Evolutionary conservation across 2,797 vertebrate genomes (phyloP).

Genomic region (Lophius americanus): DNA sequence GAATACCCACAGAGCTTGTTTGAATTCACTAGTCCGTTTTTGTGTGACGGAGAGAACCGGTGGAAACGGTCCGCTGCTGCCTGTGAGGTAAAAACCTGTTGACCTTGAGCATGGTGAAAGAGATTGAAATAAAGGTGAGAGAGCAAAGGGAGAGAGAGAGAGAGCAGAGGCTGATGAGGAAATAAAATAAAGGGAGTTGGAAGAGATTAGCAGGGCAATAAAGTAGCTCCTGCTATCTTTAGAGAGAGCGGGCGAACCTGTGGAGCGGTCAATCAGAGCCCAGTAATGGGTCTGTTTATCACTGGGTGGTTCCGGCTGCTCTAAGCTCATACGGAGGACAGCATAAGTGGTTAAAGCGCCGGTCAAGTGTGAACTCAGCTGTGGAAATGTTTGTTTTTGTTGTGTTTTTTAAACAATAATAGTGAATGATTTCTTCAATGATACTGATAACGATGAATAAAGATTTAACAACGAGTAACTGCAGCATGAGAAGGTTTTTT

Average conservation of each 20-base stretch:
- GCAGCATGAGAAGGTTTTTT: slow-evolving; percentile 5
- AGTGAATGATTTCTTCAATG: slow-evolving; percentile 15
- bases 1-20: too few relatives aligned
- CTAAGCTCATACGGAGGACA: slow-evolving; percentile 22
- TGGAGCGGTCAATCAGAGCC: slow-evolving; percentile 65
- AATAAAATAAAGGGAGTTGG: slow-evolving; percentile 58
- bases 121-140: slow-evolving; percentile 42
- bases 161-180: slow-evolving; percentile 40
- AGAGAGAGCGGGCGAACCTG: slow-evolving; percentile 46
- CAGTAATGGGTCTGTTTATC: slow-evolving; percentile 70
- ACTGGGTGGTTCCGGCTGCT: slow-evolving; percentile 23
- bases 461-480: slow-evolving; percentile 14
- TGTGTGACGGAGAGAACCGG: not conserved
- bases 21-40: too few relatives aligned
- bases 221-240: slow-evolving; percentile 71
- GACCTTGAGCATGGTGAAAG: slow-evolving; percentile 60
- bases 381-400: slow-evolving; percentile 19
- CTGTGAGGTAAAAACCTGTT: slow-evolving; percentile 52
- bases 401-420: slow-evolving; percentile 4
- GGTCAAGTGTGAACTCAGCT: slow-evolving; percentile 5
- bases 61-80: slow-evolving; percentile 35
- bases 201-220: slow-evolving; percentile 70
- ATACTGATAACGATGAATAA: slow-evolving; percentile 9
- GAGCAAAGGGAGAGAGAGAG: slow-evolving; percentile 1
- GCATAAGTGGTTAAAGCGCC: slow-evolving; percentile 16